A percentile compares a stretch with the other conserved stretches of the same genome.
phyloP scores from a whole-genome alignment of 2,888 invertebrate species.

The Pollenia labialis region DNA sequence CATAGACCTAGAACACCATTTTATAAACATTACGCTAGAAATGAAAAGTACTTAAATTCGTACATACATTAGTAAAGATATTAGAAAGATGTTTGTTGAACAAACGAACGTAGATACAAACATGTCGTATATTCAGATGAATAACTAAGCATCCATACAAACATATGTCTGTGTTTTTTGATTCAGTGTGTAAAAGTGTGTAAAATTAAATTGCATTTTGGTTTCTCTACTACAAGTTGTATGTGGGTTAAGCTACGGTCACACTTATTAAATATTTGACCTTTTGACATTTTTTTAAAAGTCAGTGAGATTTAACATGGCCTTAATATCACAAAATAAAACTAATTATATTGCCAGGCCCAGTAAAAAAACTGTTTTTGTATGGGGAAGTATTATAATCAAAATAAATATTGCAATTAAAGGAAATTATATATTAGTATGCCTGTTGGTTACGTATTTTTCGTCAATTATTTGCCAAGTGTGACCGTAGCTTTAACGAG shows the following conservation, averaged over 20 bases:
- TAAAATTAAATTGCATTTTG: conserved; percentile 19
- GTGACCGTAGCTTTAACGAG: conserved; percentile 44
- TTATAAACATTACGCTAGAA: not conserved
- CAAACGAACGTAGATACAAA: conserved; percentile 31
- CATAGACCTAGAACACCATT: not conserved
- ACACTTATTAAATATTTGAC: too few relatives aligned
- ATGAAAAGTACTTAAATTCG: not conserved
- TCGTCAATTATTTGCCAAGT: too few relatives aligned
- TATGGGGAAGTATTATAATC: too few relatives aligned
- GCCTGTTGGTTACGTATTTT: too few relatives aligned
- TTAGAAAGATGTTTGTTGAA: not conserved
- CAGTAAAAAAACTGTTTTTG: too few relatives aligned
- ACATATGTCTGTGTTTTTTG: not conserved
- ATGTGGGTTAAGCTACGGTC: conserved; percentile 35
- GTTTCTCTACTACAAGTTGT: conserved; percentile 4
- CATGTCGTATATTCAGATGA: conserved; percentile 8
- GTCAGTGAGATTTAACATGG: too few relatives aligned
- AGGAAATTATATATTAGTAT: too few relatives aligned
- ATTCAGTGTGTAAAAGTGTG: conserved; percentile 12
- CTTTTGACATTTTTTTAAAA: too few relatives aligned
- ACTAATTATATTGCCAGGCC: too few relatives aligned
- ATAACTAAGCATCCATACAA: not conserved
- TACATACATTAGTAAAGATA: conserved; percentile 8
- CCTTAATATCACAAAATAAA: too few relatives aligned
- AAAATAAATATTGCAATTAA: too few relatives aligned